Percentiles rank a stretch among this genome's conserved stretches.
These are phyloP conservation scores for Drosophila cracens DNA, from an alignment of 2,888 invertebrate species.

Conservation along the genomic window DNA sequence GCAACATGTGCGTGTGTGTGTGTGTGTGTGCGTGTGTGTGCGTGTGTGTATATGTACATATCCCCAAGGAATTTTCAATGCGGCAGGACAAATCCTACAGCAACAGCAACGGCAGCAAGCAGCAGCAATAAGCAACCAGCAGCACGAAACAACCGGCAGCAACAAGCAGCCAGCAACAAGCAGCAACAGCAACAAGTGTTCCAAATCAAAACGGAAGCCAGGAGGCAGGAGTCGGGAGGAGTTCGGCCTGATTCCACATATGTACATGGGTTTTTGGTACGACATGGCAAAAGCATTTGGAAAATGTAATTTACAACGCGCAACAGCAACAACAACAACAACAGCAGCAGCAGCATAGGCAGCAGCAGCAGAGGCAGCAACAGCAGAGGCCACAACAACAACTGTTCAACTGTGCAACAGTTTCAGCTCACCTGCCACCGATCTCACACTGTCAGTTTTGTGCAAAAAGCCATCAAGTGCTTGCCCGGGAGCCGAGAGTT, in stretches of 20 bases:
- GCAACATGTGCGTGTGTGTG: constrained; percentile 16
- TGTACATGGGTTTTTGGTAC: constrained; percentile 78
- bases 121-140: constrained; percentile 15
- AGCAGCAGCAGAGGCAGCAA: constrained; percentile 24
- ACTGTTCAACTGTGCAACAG: constrained; percentile 35
- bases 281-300: constrained; percentile 82
- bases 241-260: constrained; percentile 65
- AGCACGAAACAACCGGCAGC: constrained; percentile 30
- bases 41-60: constrained; percentile 50
- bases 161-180: constrained; percentile 49
- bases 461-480: constrained; percentile 58
- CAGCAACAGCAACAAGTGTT: constrained; percentile 66
- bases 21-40: constrained; percentile 1
- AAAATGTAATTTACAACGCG: constrained; percentile 83
- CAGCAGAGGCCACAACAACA: constrained; percentile 15
- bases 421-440: constrained; percentile 71
- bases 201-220: constrained; percentile 72
- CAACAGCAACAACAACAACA: constrained; percentile 35
- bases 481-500: constrained; percentile 43
- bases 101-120: constrained; percentile 41
- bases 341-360: constrained; percentile 12
- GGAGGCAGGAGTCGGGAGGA: constrained; percentile 24
- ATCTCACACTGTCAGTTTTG: constrained; percentile 69
- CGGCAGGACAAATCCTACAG: constrained; percentile 63
- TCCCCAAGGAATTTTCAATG: constrained; percentile 73